Conservation (phyloP, 2,797 vertebrate genomes). For the Cuculus canorus region DNA sequence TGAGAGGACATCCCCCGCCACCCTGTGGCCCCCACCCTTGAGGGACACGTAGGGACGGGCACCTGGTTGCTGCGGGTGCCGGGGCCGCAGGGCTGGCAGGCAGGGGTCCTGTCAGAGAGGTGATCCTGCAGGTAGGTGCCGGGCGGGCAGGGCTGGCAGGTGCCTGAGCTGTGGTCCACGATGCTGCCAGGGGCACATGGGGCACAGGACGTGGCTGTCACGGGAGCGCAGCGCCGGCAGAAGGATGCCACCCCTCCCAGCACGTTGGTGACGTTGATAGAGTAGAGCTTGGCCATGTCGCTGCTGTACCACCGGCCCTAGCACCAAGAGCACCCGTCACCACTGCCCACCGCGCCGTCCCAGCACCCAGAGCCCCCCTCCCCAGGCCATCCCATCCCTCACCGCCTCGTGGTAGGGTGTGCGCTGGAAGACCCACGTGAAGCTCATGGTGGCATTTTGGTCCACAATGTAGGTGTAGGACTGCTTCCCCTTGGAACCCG, state of each 20-base stretch:
- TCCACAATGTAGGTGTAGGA: slow-evolving; percentile 90
- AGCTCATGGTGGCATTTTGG: slow-evolving; percentile 86
- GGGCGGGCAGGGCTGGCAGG: slow-evolving; percentile 82
- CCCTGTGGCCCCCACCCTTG: fast-evolving
- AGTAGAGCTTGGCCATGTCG: slow-evolving; percentile 91
- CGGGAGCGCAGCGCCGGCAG: slow-evolving; percentile 87
- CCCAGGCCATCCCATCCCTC: not conserved
- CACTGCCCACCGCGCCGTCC: too few relatives aligned
- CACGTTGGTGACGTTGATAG: slow-evolving; percentile 89
- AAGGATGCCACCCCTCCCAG: slow-evolving; percentile 89
- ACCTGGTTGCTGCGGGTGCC: slow-evolving; percentile 89
- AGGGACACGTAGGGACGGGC: not conserved
- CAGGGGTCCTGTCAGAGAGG: slow-evolving; percentile 79
- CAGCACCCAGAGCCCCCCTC: fast-evolving
- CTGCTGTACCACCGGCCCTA: slow-evolving; percentile 86
- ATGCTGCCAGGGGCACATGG: slow-evolving; percentile 87
- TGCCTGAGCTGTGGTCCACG: slow-evolving; percentile 79
- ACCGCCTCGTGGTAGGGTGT: slow-evolving; percentile 73
- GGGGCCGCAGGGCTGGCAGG: slow-evolving; percentile 88
- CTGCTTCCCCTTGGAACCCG: slow-evolving; percentile 85
- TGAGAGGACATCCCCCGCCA: fast-evolving
- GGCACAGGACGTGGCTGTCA: slow-evolving; percentile 79
- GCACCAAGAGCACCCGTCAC: not conserved
- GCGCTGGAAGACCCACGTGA: slow-evolving; percentile 94
- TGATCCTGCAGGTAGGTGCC: slow-evolving; percentile 84